Conservation (phyloP, 2,797 vertebrate genomes). For the Heteromormyrus szaboi region DNA sequence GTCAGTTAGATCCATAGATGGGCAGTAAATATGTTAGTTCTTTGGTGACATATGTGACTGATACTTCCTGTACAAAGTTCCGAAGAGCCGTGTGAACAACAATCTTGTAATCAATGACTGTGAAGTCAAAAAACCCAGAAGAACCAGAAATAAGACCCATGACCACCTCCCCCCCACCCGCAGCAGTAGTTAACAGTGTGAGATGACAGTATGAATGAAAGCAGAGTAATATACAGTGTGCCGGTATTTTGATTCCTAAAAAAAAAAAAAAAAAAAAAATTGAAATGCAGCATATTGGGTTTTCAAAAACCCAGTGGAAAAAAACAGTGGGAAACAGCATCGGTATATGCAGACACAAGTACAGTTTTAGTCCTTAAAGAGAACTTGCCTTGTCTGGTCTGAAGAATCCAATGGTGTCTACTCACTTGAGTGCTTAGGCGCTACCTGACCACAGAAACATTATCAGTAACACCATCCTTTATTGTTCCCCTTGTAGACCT, state of each 20-base stretch:
- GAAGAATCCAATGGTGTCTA: neutral
- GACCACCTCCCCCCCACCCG: neutral
- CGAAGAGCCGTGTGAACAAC: neutral
- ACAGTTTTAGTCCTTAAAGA: neutral
- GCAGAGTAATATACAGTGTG: slow-evolving; percentile 39
- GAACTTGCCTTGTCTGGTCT: neutral
- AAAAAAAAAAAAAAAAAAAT: slow-evolving; percentile 31
- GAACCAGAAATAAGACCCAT: slow-evolving; percentile 17
- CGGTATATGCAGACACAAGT: slow-evolving; percentile 3
- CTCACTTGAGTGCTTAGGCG: neutral
- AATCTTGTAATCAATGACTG: neutral
- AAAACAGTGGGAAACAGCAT: neutral
- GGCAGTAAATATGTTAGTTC: neutral
- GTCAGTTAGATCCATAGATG: neutral
- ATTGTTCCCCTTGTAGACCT: neutral
- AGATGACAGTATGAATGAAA: slow-evolving; percentile 11
- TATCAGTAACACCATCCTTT: neutral
- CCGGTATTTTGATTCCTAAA: slow-evolving; percentile 39
- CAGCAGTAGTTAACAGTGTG: neutral
- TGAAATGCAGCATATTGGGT: slow-evolving; percentile 40
- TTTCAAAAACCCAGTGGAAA: slow-evolving; percentile 29
- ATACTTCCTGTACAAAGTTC: neutral
- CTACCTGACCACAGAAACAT: neutral
- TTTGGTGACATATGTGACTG: neutral
- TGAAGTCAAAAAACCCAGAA: neutral